Evolutionary conservation across 2,888 invertebrate genomes (phyloP).

Genomic region (Ichneumon xanthorius): DNA sequence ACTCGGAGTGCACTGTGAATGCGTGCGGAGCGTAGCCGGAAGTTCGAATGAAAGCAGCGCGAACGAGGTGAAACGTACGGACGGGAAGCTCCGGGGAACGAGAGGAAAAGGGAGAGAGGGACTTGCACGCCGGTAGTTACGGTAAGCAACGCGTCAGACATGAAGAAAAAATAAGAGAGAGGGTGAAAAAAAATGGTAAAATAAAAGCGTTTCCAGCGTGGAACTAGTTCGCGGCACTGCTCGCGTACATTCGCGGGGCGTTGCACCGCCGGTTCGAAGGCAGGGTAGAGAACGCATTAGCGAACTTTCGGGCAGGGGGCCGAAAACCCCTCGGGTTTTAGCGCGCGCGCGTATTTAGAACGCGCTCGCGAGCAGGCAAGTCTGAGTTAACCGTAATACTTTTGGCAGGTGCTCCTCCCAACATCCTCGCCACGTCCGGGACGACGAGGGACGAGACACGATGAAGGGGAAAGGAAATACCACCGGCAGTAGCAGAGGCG

Average conservation of each 20-base stretch:
- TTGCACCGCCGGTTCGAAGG: slow-evolving; percentile 10
- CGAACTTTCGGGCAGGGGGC: slow-evolving; percentile 56
- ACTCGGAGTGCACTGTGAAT: slow-evolving; percentile 49
- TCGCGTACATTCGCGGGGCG: slow-evolving; percentile 36
- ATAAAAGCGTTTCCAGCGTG: slow-evolving; percentile 22
- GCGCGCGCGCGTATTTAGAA: slow-evolving; percentile 59
- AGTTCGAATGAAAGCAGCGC: slow-evolving; percentile 47
- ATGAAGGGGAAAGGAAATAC: slow-evolving; percentile 37
- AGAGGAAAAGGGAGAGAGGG: slow-evolving; percentile 10
- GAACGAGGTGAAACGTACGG: slow-evolving; percentile 41
- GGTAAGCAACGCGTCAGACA: slow-evolving; percentile 64
- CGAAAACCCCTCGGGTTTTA: slow-evolving; percentile 39
- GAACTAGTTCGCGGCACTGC: slow-evolving; percentile 17
- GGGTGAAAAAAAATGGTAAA: slow-evolving; percentile 6
- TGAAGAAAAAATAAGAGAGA: not conserved
- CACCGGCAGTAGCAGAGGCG: slow-evolving; percentile 49
- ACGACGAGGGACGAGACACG: slow-evolving; percentile 37
- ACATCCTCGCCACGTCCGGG: slow-evolving; percentile 57
- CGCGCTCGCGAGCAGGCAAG: slow-evolving; percentile 62
- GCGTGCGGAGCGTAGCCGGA: slow-evolving; percentile 7
- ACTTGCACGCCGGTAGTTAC: slow-evolving; percentile 56
- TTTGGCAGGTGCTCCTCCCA: slow-evolving; percentile 78
- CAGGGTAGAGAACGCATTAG: slow-evolving; percentile 61
- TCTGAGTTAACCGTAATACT: slow-evolving; percentile 78
- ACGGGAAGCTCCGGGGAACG: slow-evolving; percentile 32